Base-by-base conservation (phyloP, 2,113 vertebrate genomes). In the Sinocyclocheilus anophthalmus region DNA sequence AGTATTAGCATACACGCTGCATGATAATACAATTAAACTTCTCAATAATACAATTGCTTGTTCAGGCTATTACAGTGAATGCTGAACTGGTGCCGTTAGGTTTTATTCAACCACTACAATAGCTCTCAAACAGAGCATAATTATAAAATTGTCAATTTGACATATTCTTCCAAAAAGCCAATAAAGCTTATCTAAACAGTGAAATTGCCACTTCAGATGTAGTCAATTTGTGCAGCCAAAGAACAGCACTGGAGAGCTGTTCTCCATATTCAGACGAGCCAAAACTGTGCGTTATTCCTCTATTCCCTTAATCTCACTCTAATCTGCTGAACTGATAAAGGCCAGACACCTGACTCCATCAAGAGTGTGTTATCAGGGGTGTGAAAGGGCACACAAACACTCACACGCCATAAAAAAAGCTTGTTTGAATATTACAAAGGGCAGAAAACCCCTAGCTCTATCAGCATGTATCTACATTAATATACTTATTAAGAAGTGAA, bases 341-440 rank as follows among this genome's bases (percentile, higher is more conserved):
- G 92, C 94, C 94, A 96, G 96, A 96, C 95, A 95, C 93, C 95
- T 93, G 96, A 96, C 95, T 97, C 95, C 95, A 94, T 91, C 94
- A 92, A 93, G 92, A 91, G 88, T 75, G 30, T 88, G 92, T 97
- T 97, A 96, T 98, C 96, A 81, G 86, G 88, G 89, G 91, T 92
- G 92, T 93, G 93, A 94, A 96, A 95, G 11, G 93, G 93, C 93
- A 94, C 93, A 92, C 92, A 95, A 85, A 83, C 37, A 45, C 13
- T 70, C 57, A 57, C 69, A 61, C 48, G 75, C 13, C 91, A 92
- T 85, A 92, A 92, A 93, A 93, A 90, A 94, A 91, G 95, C 93
- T 95, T 92, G 93, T 94, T 93, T 93, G 79, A 91, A 92, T 94
- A 94, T 94, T 92, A 93, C 92, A 95, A 94, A 92, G 92, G 92